These are phyloP conservation scores for Cyclura pinguis DNA, from an alignment of 2,797 vertebrate species.

Conservation along the genomic window DNA sequence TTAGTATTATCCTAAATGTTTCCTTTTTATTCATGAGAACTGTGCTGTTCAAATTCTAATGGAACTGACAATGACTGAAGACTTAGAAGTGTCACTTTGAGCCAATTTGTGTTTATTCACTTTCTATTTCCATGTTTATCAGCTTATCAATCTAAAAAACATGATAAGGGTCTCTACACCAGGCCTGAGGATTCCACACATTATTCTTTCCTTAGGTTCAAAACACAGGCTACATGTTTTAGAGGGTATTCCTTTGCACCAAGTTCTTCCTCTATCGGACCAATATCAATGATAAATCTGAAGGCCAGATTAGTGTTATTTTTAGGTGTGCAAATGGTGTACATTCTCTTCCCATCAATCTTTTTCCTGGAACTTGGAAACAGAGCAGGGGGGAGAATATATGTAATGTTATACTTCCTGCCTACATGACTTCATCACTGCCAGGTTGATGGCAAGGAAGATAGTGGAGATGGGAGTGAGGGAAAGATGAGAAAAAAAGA, in stretches of 20 bases:
- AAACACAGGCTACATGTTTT: conserved; percentile 1
- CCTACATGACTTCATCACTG: neutral
- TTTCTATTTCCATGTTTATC: neutral
- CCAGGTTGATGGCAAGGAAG: conserved; percentile 23
- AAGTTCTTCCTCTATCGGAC: conserved; percentile 29
- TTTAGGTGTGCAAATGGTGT: conserved; percentile 45
- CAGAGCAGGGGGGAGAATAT: neutral
- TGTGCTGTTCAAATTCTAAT: neutral
- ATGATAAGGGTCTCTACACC: neutral
- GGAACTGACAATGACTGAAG: neutral
- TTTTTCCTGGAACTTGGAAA: conserved; percentile 64
- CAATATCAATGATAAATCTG: conserved; percentile 26
- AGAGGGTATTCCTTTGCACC: conserved; percentile 41
- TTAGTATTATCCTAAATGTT: neutral
- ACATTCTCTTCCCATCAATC: conserved; percentile 56
- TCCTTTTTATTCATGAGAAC: neutral
- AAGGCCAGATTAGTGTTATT: conserved; percentile 61
- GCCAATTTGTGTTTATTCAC: neutral
- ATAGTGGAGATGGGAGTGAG: neutral
- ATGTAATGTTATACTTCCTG: conserved; percentile 21
- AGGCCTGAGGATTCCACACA: neutral
- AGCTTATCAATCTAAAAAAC: neutral
- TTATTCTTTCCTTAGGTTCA: conserved; percentile 5
- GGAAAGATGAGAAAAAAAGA: conserved; percentile 53
- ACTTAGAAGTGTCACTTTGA: neutral